Conservation (phyloP, 92 coral and sea anemone species). For the Galaxea fascicularis region DNA sequence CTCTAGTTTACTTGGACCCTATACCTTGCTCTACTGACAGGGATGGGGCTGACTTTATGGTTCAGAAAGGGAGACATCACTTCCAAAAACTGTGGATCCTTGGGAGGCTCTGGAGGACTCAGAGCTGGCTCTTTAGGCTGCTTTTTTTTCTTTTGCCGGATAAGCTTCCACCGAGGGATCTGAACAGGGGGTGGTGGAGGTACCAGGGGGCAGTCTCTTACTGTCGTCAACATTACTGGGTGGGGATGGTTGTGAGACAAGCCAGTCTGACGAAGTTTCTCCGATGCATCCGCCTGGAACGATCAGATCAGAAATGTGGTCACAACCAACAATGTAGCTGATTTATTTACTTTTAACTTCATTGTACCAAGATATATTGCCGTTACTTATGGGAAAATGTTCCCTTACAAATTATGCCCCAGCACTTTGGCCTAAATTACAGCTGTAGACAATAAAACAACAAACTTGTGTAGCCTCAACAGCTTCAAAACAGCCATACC, state of each 20-base stretch:
- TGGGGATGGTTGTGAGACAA: constrained; percentile 97
- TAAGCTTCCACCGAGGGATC: constrained; percentile 97
- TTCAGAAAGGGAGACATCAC: constrained; percentile 92
- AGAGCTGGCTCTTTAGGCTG: constrained; percentile 90
- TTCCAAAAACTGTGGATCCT: constrained; percentile 97
- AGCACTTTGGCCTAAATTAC: too few relatives aligned
- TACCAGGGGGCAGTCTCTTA: constrained; percentile 94
- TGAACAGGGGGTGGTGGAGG: constrained; percentile 98
- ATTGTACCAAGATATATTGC: too few relatives aligned
- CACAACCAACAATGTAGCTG: too few relatives aligned
- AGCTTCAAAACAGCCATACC: too few relatives aligned
- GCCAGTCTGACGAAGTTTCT: constrained; percentile 96
- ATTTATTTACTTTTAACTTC: too few relatives aligned
- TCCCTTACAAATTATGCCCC: too few relatives aligned
- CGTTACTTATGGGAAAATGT: too few relatives aligned
- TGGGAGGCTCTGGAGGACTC: constrained; percentile 95
- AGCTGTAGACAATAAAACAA: too few relatives aligned
- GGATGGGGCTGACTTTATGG: constrained; percentile 94
- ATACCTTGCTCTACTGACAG: constrained; percentile 97
- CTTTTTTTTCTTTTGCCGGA: constrained; percentile 97
- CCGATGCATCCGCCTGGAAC: constrained; percentile 96
- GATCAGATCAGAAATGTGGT: background rate
- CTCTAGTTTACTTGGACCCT: background rate
- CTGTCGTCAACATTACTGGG: constrained; percentile 85
- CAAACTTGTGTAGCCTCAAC: too few relatives aligned